Percentiles rank a stretch among this genome's conserved stretches.
Conservation (phyloP, 2,888 invertebrate species). For the Amphipoea lucens region DNA sequence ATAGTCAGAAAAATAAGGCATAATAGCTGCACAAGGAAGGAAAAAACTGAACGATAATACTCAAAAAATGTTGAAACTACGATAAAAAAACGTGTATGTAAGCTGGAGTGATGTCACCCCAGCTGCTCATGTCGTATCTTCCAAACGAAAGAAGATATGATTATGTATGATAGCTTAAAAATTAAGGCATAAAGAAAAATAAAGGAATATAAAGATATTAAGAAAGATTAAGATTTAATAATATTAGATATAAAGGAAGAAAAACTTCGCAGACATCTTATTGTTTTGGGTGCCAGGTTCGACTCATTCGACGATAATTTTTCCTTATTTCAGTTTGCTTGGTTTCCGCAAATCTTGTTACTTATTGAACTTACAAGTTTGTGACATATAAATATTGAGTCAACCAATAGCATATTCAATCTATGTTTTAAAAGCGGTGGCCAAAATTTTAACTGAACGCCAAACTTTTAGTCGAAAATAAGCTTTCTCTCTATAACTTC, state of each 20-base stretch:
- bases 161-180: no score
- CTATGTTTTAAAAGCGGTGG: conserved; percentile 3
- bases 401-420: conserved; percentile 10
- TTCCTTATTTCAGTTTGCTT: conserved; percentile 5
- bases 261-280: conserved; percentile 12
- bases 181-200: no score
- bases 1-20: no score
- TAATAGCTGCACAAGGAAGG: no score
- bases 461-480: conserved; percentile 7
- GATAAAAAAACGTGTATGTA: no score
- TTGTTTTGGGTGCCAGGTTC: background rate
- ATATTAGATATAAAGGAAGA: background rate
- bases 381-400: background rate
- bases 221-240: no score
- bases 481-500: conserved; percentile 6
- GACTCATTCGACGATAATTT: background rate
- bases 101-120: no score
- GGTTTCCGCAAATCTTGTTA: background rate
- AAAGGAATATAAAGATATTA: no score
- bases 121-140: no score
- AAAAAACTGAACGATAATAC: no score
- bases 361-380: conserved; percentile 11
- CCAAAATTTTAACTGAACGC: background rate
- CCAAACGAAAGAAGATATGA: no score
- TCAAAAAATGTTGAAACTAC: no score